phyloP scores from a whole-genome alignment of 2,797 vertebrate genomes.

The Cyclura pinguis region DNA sequence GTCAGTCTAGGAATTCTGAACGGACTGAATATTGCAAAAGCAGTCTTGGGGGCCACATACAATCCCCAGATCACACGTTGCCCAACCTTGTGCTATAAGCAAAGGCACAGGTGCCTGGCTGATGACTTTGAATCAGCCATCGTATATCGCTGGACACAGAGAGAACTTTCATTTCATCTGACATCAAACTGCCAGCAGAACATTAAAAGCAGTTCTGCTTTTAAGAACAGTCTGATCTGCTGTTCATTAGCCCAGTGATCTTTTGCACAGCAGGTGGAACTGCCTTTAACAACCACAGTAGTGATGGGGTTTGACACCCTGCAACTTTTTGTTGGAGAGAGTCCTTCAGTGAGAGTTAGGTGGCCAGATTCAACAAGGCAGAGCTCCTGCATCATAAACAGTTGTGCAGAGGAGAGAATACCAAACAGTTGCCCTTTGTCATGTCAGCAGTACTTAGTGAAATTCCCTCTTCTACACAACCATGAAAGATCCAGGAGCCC shows the following conservation, averaged over 20 bases:
- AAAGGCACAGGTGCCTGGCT: not conserved
- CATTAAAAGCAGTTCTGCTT: not conserved
- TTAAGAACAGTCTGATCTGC: not conserved
- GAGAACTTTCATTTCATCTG: not conserved
- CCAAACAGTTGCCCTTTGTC: no score
- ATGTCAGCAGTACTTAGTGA: not conserved
- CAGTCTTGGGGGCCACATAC: no score
- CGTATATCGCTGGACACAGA: not conserved
- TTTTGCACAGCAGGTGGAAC: not conserved
- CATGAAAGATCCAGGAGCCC: not conserved
- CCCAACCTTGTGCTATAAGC: no score
- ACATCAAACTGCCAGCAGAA: not conserved
- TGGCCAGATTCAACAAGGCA: no score
- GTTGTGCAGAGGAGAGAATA: no score
- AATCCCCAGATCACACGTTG: no score
- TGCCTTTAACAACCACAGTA: not conserved
- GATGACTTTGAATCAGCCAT: not conserved
- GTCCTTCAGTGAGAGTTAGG: not conserved
- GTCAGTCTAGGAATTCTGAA: no score
- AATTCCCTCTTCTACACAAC: not conserved
- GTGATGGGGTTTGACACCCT: not conserved
- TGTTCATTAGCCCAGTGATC: not conserved
- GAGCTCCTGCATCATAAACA: no score
- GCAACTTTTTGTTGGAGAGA: not conserved
- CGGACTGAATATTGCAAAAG: no score